A percentile compares a stretch with the other conserved stretches of the same genome.
Evolutionary conservation across 92 coral and sea anemone genomes (phyloP).

Genomic region (Pocillopora meandrina): DNA sequence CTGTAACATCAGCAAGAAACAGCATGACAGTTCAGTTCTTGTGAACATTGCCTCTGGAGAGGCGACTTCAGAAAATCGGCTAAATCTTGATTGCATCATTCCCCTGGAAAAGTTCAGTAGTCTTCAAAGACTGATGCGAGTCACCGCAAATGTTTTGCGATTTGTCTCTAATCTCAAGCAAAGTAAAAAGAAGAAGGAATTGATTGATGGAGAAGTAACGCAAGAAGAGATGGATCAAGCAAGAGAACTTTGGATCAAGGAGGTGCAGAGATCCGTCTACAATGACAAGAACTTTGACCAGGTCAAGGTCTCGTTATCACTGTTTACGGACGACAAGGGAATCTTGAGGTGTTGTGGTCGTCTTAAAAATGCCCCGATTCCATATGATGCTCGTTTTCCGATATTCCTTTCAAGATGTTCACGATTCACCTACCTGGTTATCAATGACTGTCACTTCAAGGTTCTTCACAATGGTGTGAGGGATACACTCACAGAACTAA

Average conservation of each 20-base stretch:
- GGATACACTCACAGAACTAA: too few species aligned
- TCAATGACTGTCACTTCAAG: slow-evolving; percentile 29
- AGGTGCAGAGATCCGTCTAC: slow-evolving; percentile 32
- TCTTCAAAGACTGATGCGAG: slow-evolving; percentile 42
- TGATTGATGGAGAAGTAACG: slow-evolving; percentile 15
- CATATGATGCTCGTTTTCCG: slow-evolving; percentile 21
- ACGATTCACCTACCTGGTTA: slow-evolving; percentile 37
- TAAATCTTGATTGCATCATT: slow-evolving; percentile 21
- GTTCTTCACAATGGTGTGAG: too few species aligned
- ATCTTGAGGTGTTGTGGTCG: slow-evolving; percentile 34
- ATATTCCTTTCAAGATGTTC: slow-evolving; percentile 49
- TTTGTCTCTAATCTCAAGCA: slow-evolving; percentile 42
- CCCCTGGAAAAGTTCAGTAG: slow-evolving; percentile 36
- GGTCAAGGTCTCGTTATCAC: slow-evolving; percentile 31
- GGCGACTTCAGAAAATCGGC: not conserved
- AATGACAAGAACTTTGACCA: slow-evolving; percentile 49
- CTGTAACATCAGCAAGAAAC: not conserved
- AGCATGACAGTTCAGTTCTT: slow-evolving; percentile 1
- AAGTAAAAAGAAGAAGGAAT: slow-evolving; percentile 1
- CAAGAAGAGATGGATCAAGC: slow-evolving; percentile 31
- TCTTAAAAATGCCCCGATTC: slow-evolving; percentile 29
- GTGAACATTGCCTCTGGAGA: slow-evolving; percentile 1
- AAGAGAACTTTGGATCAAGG: slow-evolving; percentile 42
- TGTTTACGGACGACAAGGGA: slow-evolving; percentile 39
- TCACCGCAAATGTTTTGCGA: too few species aligned